Percentiles rank a stretch among this genome's conserved stretches.
These are phyloP conservation scores for Lucinisca nassula DNA, from an alignment of 2,888 invertebrate species.

Conservation along the genomic window DNA sequence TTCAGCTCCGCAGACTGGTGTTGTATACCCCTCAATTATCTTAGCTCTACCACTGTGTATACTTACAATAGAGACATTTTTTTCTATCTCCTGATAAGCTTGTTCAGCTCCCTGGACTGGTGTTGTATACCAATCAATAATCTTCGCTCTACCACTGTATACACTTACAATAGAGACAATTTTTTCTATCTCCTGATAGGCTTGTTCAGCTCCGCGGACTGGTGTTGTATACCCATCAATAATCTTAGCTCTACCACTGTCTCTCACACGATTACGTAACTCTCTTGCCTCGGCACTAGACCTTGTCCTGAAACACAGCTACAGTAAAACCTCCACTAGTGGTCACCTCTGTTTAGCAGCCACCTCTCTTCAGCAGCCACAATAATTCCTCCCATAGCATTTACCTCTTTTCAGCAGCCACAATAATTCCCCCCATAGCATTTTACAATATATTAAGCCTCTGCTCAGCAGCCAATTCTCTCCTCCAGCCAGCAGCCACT, in stretches of 20 bases:
- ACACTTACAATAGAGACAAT: slow-evolving; percentile 80
- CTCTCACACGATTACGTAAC: slow-evolving; percentile 75
- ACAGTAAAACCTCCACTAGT: too few species aligned
- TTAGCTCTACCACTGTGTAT: slow-evolving; percentile 79
- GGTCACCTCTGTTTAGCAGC: too few species aligned
- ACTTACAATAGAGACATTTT: slow-evolving; percentile 80
- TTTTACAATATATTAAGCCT: too few species aligned
- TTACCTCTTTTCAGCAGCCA: too few species aligned
- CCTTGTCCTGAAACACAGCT: slow-evolving; percentile 40
- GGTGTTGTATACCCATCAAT: slow-evolving; percentile 77
- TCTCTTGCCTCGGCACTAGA: slow-evolving; percentile 74
- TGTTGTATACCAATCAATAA: slow-evolving; percentile 77
- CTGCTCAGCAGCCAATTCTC: too few species aligned
- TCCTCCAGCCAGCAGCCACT: too few species aligned
- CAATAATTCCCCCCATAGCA: too few species aligned
- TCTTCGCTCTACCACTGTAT: slow-evolving; percentile 78
- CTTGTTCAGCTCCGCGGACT: slow-evolving; percentile 80
- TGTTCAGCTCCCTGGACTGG: slow-evolving; percentile 81
- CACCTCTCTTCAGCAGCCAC: too few species aligned
- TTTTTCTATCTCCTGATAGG: slow-evolving; percentile 78
- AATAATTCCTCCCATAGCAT: too few species aligned
- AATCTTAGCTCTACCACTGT: slow-evolving; percentile 80
- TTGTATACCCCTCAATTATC: slow-evolving; percentile 77
- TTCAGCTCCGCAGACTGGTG: slow-evolving; percentile 80
- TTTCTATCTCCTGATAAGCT: slow-evolving; percentile 78